Evolutionary conservation across 2,797 vertebrate genomes (phyloP).

Genomic region (Discoglossus pictus): DNA sequence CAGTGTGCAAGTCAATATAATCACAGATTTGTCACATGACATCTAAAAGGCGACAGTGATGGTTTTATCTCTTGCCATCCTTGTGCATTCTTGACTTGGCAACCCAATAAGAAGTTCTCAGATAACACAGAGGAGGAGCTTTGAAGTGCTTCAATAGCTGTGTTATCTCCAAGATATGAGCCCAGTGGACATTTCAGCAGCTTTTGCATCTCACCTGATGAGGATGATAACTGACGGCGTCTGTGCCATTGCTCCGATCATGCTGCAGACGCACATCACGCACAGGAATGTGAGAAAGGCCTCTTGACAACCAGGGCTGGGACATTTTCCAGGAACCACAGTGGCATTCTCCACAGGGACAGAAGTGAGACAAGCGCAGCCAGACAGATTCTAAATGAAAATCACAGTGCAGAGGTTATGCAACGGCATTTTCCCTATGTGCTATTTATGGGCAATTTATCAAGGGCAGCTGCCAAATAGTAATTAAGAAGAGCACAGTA

Average conservation of each 20-base stretch:
- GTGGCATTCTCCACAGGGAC: conserved; percentile 72
- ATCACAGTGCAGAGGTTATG: conserved; percentile 32
- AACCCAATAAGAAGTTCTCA: not conserved
- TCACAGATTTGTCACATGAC: too few species aligned
- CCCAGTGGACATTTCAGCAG: not conserved
- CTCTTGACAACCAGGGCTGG: conserved; percentile 88
- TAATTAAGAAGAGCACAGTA: conserved; percentile 31
- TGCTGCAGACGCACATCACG: conserved; percentile 95
- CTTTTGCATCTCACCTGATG: conserved; percentile 79
- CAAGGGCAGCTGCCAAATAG: conserved; percentile 21
- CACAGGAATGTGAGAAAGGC: conserved; percentile 95
- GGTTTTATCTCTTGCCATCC: not conserved
- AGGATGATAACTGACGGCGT: conserved; percentile 96
- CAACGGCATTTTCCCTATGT: not conserved
- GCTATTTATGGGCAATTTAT: conserved; percentile 24
- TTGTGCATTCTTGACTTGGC: not conserved
- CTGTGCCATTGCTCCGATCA: conserved; percentile 98
- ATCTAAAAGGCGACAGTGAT: too few species aligned
- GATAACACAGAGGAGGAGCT: not conserved
- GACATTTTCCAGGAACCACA: conserved; percentile 88
- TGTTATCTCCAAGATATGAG: not conserved
- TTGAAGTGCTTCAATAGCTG: not conserved
- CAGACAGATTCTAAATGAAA: conserved; percentile 85
- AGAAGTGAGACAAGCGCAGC: conserved; percentile 81
- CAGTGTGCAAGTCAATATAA: too few species aligned